Evolutionary conservation across 2,113 vertebrate genomes (phyloP).

Genomic region (Brienomyrus longianalis): DNA sequence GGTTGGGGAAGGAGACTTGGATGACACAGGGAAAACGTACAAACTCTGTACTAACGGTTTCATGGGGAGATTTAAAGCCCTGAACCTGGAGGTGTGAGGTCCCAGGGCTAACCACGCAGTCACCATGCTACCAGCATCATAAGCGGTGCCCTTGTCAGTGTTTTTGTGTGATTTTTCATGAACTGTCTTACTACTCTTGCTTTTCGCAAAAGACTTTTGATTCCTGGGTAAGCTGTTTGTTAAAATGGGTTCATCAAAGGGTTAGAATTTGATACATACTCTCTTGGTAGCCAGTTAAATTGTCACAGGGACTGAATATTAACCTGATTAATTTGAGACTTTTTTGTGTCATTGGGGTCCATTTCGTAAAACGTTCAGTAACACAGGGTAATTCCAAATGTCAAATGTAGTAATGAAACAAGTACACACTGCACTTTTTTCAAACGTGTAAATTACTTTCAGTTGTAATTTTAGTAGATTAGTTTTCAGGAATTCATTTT

Average conservation of each 20-base stretch:
- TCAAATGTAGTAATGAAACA: conserved; percentile 1
- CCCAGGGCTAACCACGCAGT: not conserved
- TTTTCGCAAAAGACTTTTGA: not conserved
- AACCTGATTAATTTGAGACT: not conserved
- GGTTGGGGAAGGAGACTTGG: not conserved
- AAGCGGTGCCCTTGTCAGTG: not conserved
- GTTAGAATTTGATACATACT: not conserved
- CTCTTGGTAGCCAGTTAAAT: not conserved
- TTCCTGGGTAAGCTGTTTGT: not conserved
- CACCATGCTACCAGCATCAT: not conserved
- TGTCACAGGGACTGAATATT: not conserved
- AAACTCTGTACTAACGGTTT: not conserved
- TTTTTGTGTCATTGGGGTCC: not conserved
- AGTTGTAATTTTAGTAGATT: not conserved
- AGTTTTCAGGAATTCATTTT: conserved; percentile 11
- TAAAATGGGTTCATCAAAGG: not conserved
- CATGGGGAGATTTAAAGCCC: not conserved
- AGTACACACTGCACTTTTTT: not conserved
- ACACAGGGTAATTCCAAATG: conserved; percentile 1
- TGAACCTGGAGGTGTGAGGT: not conserved
- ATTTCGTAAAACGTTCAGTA: not conserved
- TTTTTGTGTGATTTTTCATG: not conserved
- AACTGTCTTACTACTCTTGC: not conserved
- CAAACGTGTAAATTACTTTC: conserved; percentile 13
- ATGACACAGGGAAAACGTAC: not conserved